Conservation (phyloP, 2,113 vertebrate species). For the Gallinago undulata region DNA sequence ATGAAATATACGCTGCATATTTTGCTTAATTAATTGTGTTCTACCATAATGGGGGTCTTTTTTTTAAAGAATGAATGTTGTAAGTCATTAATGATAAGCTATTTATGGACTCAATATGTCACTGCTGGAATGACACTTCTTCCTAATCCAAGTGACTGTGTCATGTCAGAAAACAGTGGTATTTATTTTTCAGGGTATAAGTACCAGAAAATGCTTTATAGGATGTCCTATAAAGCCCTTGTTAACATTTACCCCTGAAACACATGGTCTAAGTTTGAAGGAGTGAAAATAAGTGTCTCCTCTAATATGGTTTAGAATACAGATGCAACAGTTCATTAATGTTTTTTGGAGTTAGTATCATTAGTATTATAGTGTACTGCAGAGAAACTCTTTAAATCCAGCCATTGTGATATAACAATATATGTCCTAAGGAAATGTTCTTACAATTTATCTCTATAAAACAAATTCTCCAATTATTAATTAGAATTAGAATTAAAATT, state of each 20-base stretch:
- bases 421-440: neutral
- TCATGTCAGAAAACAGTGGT: neutral
- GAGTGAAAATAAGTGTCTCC: neutral
- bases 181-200: neutral
- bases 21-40: neutral
- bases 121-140: neutral
- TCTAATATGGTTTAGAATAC: neutral
- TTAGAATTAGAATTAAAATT: neutral
- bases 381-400: neutral
- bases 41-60: neutral
- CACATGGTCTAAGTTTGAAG: neutral
- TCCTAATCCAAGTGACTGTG: neutral
- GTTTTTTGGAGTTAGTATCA: neutral
- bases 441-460: neutral
- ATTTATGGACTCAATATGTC: neutral
- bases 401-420: neutral
- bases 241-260: neutral
- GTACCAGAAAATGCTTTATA: neutral
- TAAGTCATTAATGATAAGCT: neutral
- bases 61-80: neutral
- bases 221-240: neutral
- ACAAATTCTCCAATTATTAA: neutral
- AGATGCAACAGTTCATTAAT: neutral
- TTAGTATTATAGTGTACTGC: neutral
- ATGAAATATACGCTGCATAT: neutral